Conservation (phyloP, 2,113 vertebrate species). For the Psephotus haematonotus region DNA sequence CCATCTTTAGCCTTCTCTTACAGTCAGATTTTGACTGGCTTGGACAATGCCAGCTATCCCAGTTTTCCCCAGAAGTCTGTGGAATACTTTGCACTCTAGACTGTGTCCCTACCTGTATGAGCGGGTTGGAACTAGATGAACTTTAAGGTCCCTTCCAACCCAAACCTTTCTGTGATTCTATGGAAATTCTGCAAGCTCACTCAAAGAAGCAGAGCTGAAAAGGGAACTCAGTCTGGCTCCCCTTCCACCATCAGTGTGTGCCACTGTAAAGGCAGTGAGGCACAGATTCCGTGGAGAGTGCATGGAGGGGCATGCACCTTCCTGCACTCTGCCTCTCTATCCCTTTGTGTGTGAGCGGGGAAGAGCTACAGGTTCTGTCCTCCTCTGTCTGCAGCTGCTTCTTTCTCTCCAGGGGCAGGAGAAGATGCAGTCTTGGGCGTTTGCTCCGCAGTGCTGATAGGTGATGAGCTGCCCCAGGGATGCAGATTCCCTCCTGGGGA, state of each 20-base stretch:
- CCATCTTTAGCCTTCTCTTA: not conserved
- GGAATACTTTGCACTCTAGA: not conserved
- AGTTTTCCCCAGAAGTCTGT: not conserved
- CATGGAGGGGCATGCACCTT: not conserved
- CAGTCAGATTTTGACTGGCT: not conserved
- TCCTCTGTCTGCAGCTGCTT: not conserved
- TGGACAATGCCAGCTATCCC: not conserved
- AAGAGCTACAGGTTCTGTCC: not conserved
- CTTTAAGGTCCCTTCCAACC: not conserved
- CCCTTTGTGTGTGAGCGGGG: fast-evolving
- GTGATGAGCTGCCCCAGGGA: not conserved
- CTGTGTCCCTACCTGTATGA: not conserved
- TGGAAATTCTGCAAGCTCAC: not conserved
- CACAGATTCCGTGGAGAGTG: not conserved
- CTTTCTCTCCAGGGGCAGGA: not conserved
- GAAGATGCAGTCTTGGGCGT: not conserved
- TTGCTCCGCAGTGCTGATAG: not conserved
- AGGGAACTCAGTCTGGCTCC: not conserved
- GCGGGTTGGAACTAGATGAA: not conserved
- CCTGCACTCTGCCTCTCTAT: not conserved
- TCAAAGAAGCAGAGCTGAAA: not conserved
- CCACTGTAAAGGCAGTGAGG: fast-evolving
- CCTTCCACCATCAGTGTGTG: not conserved
- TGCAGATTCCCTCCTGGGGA: not conserved
- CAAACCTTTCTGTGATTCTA: not conserved